Evolutionary conservation across 2,797 vertebrate genomes (phyloP), one percentile per base, ranked within the genome.

Genomic region (Nannoperca obscura): DNA sequence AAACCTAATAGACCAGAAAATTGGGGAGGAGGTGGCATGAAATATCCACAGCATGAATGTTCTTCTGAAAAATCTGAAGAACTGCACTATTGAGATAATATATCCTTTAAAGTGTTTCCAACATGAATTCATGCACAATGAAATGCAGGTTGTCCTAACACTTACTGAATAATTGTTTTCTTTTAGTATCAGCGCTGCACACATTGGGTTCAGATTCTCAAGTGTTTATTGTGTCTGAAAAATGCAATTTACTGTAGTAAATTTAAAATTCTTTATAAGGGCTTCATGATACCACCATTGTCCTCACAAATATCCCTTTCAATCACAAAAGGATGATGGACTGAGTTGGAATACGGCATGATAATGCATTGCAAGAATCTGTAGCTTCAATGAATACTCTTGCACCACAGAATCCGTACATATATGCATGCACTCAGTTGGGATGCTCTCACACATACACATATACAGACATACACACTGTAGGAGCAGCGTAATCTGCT

Each of bases 401-500:
- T 46, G 24, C 47, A 17, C 38, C 24, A 13, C 55, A 53, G 68
- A 61, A 59, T 55, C 4, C 55, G 77, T 22, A 14, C 15, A 79
- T 69, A 64, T 20, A 64, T 59, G 40, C 44, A 53, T 44, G 38
- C 24, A 4, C 32, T 79, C 44, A n/a, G 34, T 67, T 75, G 24
- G 47, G 63, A 38, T 44, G 46, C 76, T 61, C 32, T n/a, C 63
- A 54, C 55, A 42, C 19, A 71, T 52, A 40, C 73, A 22, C 38
- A 54, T 20, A 15, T 5, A 27, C 53, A 38, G 2, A 60, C 5
- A 1, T 17, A 67, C 73, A 47, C 49, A 3, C 36, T 70, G 64
- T 24, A 59, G 69, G 32, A 50, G 63, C 61, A 52, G 65, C 46
- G 12, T 86, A 89, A 83, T 91, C 88, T 60, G 75, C 55, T 86